phyloP scores from a whole-genome alignment of 2,113 vertebrate species.

The Gambusia holbrooki region DNA sequence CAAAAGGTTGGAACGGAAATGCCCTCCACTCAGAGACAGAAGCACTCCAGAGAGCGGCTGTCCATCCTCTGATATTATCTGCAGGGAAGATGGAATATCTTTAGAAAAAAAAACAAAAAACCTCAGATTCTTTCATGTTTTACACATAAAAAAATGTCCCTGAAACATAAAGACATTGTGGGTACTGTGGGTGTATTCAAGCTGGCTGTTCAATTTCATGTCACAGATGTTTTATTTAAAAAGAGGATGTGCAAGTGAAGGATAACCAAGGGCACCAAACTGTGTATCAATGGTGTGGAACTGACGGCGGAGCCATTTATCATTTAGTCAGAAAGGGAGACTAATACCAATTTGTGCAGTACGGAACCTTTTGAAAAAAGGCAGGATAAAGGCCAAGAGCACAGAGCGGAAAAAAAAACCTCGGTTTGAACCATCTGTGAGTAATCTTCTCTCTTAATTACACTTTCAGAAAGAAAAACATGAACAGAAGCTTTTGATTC shows the following conservation, averaged over 20 bases:
- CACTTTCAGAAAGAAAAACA: conserved; percentile 9
- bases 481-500: conserved; percentile 2
- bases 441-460: conserved; percentile 24
- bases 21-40: conserved; percentile 92
- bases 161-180: not conserved
- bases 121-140: not conserved
- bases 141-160: not conserved
- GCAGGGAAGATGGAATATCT: not conserved
- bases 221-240: conserved; percentile 11
- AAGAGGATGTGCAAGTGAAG: conserved; percentile 5
- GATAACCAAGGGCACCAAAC: conserved; percentile 22
- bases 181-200: not conserved
- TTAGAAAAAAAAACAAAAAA: not conserved
- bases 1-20: conserved; percentile 95
- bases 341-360: conserved; percentile 25
- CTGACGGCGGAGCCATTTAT: conserved; percentile 27
- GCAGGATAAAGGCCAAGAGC: conserved; percentile 29
- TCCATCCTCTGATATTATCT: conserved; percentile 93
- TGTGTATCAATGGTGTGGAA: not conserved
- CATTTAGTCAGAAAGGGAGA: conserved; percentile 26
- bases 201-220: not conserved
- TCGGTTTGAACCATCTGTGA: not conserved
- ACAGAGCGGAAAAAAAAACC: not conserved
- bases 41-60: conserved; percentile 93
- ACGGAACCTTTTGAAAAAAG: conserved; percentile 30